phyloP scores from a whole-genome alignment of 2,797 vertebrate genomes.

The Amphiprion clarkii region DNA sequence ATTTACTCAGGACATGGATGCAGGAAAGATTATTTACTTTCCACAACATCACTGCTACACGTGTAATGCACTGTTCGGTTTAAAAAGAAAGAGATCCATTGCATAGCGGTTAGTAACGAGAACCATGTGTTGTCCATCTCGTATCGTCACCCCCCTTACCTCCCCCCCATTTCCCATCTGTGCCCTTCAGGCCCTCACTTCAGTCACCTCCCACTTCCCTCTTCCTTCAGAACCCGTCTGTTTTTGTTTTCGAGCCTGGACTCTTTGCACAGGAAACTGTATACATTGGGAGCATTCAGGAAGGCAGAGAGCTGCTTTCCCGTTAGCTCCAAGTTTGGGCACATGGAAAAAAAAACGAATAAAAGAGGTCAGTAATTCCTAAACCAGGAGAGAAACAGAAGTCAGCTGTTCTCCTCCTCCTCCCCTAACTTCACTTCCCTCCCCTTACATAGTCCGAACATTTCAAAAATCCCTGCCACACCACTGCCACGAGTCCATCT shows the following conservation, averaged over 20 bases:
- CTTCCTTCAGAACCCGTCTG: slow-evolving; percentile 83
- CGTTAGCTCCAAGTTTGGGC: slow-evolving; percentile 67
- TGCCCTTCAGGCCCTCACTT: slow-evolving; percentile 79
- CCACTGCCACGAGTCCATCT: slow-evolving; percentile 55
- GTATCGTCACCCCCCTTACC: slow-evolving; percentile 29
- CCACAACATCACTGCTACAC: neutral
- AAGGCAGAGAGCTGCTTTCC: slow-evolving; percentile 85
- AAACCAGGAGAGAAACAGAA: slow-evolving; percentile 75
- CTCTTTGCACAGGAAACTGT: slow-evolving; percentile 88
- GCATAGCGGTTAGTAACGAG: slow-evolving; percentile 72
- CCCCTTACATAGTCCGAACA: slow-evolving; percentile 66
- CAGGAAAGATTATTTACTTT: neutral
- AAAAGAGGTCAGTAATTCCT: slow-evolving; percentile 67
- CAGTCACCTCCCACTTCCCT: slow-evolving; percentile 83
- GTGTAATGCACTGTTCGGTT: slow-evolving; percentile 12
- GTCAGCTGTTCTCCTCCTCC: slow-evolving; percentile 78
- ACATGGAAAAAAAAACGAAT: slow-evolving; percentile 51
- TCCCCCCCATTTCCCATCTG: slow-evolving; percentile 80
- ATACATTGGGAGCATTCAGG: slow-evolving; percentile 88
- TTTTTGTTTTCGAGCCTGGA: slow-evolving; percentile 87
- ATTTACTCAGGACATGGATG: slow-evolving; percentile 28
- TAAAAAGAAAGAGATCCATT: slow-evolving; percentile 53
- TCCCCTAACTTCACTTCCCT: slow-evolving; percentile 62
- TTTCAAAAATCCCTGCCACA: slow-evolving; percentile 65
- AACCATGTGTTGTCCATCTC: slow-evolving; percentile 80